Evolutionary conservation across 2,113 vertebrate species (phyloP), one percentile per base, ranked within the genome.

Genomic region (Micromys minutus): DNA sequence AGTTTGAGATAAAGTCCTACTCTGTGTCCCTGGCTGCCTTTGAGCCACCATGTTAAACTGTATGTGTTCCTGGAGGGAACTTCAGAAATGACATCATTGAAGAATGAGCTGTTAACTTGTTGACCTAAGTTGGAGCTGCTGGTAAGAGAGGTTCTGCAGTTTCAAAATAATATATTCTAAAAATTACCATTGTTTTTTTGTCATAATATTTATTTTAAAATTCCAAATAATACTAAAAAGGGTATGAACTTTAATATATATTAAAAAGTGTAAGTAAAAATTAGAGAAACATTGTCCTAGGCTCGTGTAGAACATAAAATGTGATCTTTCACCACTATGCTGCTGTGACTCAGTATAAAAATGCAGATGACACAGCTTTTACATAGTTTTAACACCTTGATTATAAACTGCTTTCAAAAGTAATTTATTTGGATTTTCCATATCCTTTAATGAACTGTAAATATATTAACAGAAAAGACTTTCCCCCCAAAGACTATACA

Each of bases 341-440:
- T 80, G 83, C 95, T 97, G 94, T 95, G 95, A 87, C 74, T 96
- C 92, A 92, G 67, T 95, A 93, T 90, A 61, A 96, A 95, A 93
- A 97, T 95, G 97, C 80, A 92, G 83, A 91, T 52, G 74, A 95
- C 96, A 97, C 94, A 95, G 96, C 87, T 92, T 75, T 90, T 50
- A 65, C 29, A 77, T 7, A 91, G 88, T 86, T 96, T 89, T 94
- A 98, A 97, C 89, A 93, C 98, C 36, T 89, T 90, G 89, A 93
- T 97, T 97, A 94, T 91, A 91, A 57, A 96, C 72, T 98, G 97
- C 98, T 98, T 98, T 98, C 97, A 98, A 98, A 98, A 98, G 98
- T 98, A 98, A 97, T 98, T 98, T 98, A 98, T 98, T 98, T 98
- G 97, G 95, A 98, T 98, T 98, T 98, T 98, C 94, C 97, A 98